Conservation (phyloP, 1,140 invertebrate genomes). For the Pogonomyrmex barbatus region DNA sequence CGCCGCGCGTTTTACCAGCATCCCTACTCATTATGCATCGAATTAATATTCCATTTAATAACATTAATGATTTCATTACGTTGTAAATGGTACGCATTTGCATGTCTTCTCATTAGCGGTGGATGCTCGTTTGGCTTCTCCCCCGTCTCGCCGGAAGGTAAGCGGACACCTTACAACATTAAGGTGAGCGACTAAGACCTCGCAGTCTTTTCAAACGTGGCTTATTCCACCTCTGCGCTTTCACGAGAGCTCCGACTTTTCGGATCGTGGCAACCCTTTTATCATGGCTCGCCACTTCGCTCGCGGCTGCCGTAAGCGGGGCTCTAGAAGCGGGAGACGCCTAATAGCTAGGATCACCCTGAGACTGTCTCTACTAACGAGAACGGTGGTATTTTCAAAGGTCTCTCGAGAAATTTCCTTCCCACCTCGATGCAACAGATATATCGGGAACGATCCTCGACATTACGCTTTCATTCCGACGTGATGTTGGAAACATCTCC, state of each 20-base stretch:
- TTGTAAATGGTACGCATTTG: conserved; percentile 28
- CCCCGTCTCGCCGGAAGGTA: not conserved
- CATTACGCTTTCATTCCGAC: conserved; percentile 32
- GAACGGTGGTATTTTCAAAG: conserved; percentile 50
- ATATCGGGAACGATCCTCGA: conserved; percentile 22
- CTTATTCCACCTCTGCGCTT: not conserved
- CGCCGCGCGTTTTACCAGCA: conserved; percentile 21
- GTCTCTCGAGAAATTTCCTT: conserved; percentile 36
- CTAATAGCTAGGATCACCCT: conserved; percentile 58
- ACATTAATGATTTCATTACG: conserved; percentile 54
- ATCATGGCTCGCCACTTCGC: conserved; percentile 20
- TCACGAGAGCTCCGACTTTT: conserved; percentile 53
- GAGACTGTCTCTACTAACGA: conserved; percentile 64
- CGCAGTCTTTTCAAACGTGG: not conserved
- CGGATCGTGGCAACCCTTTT: conserved; percentile 43
- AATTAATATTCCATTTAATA: conserved; percentile 59
- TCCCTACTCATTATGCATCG: conserved; percentile 24
- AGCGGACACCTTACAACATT: conserved; percentile 30
- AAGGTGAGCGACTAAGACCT: conserved; percentile 24
- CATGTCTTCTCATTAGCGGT: conserved; percentile 34
- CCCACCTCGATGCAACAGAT: not conserved
- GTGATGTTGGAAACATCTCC: not conserved
- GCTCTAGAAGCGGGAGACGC: conserved; percentile 16
- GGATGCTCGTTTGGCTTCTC: conserved; percentile 28
- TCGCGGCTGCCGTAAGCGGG: conserved; percentile 30